Conservation (phyloP, 2,797 vertebrate genomes). For the Spinibarbus caldwelli region DNA sequence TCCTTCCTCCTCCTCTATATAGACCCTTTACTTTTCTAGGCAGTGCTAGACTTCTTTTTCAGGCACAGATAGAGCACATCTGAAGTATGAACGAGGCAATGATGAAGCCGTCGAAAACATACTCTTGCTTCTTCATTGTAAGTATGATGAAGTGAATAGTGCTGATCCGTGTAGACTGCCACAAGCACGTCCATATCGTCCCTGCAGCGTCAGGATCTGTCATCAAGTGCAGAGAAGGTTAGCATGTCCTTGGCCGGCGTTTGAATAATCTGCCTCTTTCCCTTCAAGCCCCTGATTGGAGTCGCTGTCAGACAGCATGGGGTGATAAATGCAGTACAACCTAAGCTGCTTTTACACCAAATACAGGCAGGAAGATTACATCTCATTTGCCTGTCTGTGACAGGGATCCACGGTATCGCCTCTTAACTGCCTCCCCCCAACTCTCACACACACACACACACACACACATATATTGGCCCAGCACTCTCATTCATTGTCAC, state of each 20-base stretch:
- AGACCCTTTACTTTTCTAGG: neutral
- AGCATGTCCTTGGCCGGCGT: conserved; percentile 75
- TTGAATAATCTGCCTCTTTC: conserved; percentile 73
- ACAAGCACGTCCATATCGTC: conserved; percentile 56
- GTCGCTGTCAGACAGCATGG: conserved; percentile 66
- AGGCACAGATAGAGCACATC: conserved; percentile 25
- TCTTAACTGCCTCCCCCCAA: conserved; percentile 27
- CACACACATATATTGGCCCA: conserved; percentile 26
- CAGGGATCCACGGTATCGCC: conserved; percentile 38
- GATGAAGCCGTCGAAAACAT: conserved; percentile 25
- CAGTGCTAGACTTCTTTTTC: neutral
- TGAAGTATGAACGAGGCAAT: conserved; percentile 7
- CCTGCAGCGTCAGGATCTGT: conserved; percentile 69
- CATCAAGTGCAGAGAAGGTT: conserved; percentile 74
- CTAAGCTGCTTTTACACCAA: conserved; percentile 65
- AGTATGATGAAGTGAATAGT: conserved; percentile 30
- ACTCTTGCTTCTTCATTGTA: conserved; percentile 14
- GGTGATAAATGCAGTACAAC: conserved; percentile 69
- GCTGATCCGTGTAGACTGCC: conserved; percentile 17
- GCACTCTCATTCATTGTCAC: conserved; percentile 38
- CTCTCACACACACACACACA: neutral
- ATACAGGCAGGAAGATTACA: conserved; percentile 58
- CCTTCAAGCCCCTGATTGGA: conserved; percentile 72
- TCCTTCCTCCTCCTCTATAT: neutral
- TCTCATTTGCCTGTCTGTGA: conserved; percentile 60